phyloP scores from a whole-genome alignment of 2,797 vertebrate species.

The Phoebastria nigripes region DNA sequence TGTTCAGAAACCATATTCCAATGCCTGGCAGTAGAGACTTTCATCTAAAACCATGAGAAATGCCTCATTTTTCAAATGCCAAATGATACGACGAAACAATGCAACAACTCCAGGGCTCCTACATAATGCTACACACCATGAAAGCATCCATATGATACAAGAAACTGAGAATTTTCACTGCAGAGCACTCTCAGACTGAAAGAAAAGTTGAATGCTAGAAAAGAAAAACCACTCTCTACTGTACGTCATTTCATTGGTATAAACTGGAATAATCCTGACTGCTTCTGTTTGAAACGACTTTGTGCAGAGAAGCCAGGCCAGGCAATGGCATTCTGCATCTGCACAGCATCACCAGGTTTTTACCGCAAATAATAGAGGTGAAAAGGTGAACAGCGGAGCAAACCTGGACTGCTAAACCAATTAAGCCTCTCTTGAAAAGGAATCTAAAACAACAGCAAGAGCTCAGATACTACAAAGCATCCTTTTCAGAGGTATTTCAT shows the following conservation, averaged over 20 bases:
- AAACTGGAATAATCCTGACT: not conserved
- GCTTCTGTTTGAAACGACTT: not conserved
- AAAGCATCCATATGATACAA: not conserved
- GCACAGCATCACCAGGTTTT: not conserved
- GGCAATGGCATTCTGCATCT: not conserved
- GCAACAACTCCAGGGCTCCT: not conserved
- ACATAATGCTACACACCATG: not conserved
- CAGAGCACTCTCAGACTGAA: not conserved
- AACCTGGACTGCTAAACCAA: not conserved
- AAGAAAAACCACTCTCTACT: not conserved
- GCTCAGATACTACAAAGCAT: not conserved
- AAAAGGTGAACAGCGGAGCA: not conserved
- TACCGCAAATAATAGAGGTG: not conserved
- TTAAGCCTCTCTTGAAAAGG: not conserved
- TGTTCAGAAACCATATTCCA: not conserved
- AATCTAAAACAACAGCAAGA: not conserved
- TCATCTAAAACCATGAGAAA: not conserved
- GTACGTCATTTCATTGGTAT: not conserved
- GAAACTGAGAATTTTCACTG: not conserved
- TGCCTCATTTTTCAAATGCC: not conserved
- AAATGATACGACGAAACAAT: not conserved
- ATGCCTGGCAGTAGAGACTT: not conserved
- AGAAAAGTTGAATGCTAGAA: not conserved
- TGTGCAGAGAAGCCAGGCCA: not conserved
- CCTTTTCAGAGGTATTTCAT: constrained; percentile 24